Evolutionary conservation across 2,888 invertebrate genomes (phyloP).

Genomic region (Coremacera marginata): DNA sequence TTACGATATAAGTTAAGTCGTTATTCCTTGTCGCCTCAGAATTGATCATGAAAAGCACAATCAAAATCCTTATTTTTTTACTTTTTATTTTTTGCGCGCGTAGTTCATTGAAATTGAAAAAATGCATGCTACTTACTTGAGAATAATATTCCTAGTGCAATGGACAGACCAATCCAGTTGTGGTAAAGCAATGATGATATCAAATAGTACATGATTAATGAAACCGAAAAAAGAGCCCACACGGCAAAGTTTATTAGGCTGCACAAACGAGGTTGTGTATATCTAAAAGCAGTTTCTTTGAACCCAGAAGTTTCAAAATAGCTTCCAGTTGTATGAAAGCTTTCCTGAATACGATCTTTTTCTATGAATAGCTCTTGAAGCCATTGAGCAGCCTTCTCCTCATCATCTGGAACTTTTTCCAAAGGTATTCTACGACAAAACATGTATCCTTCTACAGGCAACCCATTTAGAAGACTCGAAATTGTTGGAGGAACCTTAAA

Average conservation of each 20-base stretch:
- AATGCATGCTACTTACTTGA: slow-evolving; percentile 77
- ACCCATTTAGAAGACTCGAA: slow-evolving; percentile 81
- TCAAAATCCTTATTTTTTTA: no score
- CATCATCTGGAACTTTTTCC: slow-evolving; percentile 81
- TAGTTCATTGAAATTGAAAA: neutral
- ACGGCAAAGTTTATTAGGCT: slow-evolving; percentile 79
- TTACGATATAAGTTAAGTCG: no score
- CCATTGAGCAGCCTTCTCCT: slow-evolving; percentile 81
- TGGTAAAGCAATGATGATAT: slow-evolving; percentile 64
- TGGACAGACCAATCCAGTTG: slow-evolving; percentile 70
- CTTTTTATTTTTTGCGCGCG: no score
- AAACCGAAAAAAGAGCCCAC: slow-evolving; percentile 72
- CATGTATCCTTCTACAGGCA: slow-evolving; percentile 79
- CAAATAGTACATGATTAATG: slow-evolving; percentile 60
- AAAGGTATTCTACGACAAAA: slow-evolving; percentile 86
- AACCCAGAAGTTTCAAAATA: slow-evolving; percentile 84
- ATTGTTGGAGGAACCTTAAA: slow-evolving; percentile 79
- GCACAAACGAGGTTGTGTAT: slow-evolving; percentile 74
- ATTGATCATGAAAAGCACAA: no score
- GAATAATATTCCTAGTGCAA: slow-evolving; percentile 72
- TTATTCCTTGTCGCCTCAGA: no score
- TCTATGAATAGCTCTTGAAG: slow-evolving; percentile 83
- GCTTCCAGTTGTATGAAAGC: slow-evolving; percentile 73
- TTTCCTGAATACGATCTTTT: slow-evolving; percentile 76
- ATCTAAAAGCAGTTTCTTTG: slow-evolving; percentile 74